Evolutionary conservation across 2,888 invertebrate species (phyloP).

Genomic region (Cenopis cana): DNA sequence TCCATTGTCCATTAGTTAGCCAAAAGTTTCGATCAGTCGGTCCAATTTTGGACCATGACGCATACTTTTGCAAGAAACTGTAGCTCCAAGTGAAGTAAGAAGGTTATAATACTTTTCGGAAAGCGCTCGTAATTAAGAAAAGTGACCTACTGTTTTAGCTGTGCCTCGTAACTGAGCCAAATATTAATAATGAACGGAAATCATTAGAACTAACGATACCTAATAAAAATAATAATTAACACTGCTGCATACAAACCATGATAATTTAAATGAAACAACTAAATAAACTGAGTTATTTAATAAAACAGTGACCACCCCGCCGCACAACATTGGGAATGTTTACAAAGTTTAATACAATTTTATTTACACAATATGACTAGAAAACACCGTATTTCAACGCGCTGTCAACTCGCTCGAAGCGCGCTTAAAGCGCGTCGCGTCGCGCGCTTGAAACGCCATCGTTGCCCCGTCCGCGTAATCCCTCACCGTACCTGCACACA

Average conservation of each 20-base stretch:
- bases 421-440: constrained; percentile 19
- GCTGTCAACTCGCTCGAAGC: constrained; percentile 7
- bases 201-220: background rate
- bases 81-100: no score
- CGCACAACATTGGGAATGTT: constrained; percentile 56
- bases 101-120: background rate
- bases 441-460: constrained; percentile 47
- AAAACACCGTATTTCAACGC: constrained; percentile 1
- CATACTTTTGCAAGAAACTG: constrained; percentile 18
- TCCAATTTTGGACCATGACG: constrained; percentile 18
- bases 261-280: constrained; percentile 50
- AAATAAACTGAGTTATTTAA: constrained; percentile 63
- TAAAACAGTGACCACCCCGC: constrained; percentile 63
- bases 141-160: background rate
- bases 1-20: background rate
- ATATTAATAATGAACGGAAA: background rate
- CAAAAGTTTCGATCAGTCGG: constrained; percentile 3
- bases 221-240: no score
- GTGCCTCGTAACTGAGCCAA: background rate
- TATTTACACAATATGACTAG: constrained; percentile 38
- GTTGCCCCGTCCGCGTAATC: constrained; percentile 42
- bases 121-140: background rate
- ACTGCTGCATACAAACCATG: no score
- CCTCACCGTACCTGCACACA: constrained; percentile 50
- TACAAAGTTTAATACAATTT: constrained; percentile 58